These are phyloP conservation scores for Neodontobutis hainanensis DNA, from an alignment of 2,113 vertebrate genomes.

Conservation along the genomic window DNA sequence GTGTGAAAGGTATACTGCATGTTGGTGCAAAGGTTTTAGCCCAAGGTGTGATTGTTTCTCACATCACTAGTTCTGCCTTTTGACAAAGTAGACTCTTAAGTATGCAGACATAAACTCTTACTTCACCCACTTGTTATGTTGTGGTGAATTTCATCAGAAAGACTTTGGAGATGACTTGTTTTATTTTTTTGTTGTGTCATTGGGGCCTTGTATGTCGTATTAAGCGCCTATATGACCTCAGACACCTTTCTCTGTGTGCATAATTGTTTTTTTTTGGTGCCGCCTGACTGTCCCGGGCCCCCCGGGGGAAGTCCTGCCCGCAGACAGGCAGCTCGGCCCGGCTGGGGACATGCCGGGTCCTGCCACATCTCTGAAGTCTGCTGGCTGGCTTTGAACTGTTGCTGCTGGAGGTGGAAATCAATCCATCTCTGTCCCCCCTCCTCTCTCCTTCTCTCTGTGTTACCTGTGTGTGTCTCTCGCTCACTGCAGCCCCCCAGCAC, in stretches of 20 bases:
- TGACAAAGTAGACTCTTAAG: conserved; percentile 19
- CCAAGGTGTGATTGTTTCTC: conserved; percentile 35
- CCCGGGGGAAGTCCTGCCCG: conserved; percentile 78
- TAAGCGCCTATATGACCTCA: conserved; percentile 29
- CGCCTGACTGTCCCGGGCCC: conserved; percentile 72
- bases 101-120: not conserved
- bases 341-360: conserved; percentile 77
- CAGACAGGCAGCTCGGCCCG: conserved; percentile 74
- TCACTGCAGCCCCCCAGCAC: conserved; percentile 49
- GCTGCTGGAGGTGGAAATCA: conserved; percentile 79
- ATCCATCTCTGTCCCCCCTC: conserved; percentile 58
- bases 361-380: conserved; percentile 79
- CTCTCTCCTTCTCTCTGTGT: conserved; percentile 4
- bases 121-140: not conserved
- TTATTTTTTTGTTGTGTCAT: not conserved
- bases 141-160: not conserved
- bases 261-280: conserved; percentile 78
- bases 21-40: conserved; percentile 52
- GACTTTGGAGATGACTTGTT: no score
- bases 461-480: conserved; percentile 20
- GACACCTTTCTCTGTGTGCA: conserved; percentile 53
- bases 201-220: conserved; percentile 3
- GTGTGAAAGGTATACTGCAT: conserved; percentile 26
- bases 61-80: conserved; percentile 31
- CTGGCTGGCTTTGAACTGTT: conserved; percentile 75